These are phyloP conservation scores for Notodonta ziczac DNA, from an alignment of 2,888 invertebrate genomes.

Conservation along the genomic window DNA sequence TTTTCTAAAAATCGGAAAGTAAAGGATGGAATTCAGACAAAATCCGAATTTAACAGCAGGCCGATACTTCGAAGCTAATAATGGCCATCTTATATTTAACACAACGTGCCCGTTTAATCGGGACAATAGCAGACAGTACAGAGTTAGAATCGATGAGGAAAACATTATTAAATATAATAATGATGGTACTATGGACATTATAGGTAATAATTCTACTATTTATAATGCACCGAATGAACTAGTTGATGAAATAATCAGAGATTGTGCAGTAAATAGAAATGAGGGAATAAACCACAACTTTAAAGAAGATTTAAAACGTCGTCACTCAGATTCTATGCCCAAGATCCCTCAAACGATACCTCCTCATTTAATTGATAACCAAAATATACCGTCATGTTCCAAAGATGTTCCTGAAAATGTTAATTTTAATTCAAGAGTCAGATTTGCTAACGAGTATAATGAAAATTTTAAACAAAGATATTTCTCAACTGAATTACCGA, in stretches of 20 bases:
- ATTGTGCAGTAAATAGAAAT: slow-evolving; percentile 11
- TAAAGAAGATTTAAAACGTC: slow-evolving; percentile 2
- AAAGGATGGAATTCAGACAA: slow-evolving; percentile 16
- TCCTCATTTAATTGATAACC: slow-evolving; percentile 8
- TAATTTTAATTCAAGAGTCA: slow-evolving; percentile 6
- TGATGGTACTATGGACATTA: slow-evolving; percentile 18
- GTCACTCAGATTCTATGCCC: neutral
- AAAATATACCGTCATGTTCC: slow-evolving; percentile 10
- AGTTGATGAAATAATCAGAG: slow-evolving; percentile 14
- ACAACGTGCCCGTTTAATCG: slow-evolving; percentile 20
- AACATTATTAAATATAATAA: slow-evolving; percentile 13
- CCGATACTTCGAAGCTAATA: slow-evolving; percentile 17
- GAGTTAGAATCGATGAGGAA: slow-evolving; percentile 11
- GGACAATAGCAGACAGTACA: slow-evolving; percentile 9
- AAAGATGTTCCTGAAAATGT: slow-evolving; percentile 8
- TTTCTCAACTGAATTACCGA: slow-evolving; percentile 5
- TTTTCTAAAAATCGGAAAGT: neutral
- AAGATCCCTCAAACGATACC: slow-evolving; percentile 6
- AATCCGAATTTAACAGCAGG: slow-evolving; percentile 8
- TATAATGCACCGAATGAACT: slow-evolving; percentile 11
- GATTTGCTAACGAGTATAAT: slow-evolving; percentile 10
- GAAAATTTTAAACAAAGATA: slow-evolving; percentile 16
- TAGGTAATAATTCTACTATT: slow-evolving; percentile 11
- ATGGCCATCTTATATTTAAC: slow-evolving; percentile 19
- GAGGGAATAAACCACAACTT: slow-evolving; percentile 7